phyloP scores from a whole-genome alignment of 2,888 invertebrate species.

The Rugalucina vietnamica region DNA sequence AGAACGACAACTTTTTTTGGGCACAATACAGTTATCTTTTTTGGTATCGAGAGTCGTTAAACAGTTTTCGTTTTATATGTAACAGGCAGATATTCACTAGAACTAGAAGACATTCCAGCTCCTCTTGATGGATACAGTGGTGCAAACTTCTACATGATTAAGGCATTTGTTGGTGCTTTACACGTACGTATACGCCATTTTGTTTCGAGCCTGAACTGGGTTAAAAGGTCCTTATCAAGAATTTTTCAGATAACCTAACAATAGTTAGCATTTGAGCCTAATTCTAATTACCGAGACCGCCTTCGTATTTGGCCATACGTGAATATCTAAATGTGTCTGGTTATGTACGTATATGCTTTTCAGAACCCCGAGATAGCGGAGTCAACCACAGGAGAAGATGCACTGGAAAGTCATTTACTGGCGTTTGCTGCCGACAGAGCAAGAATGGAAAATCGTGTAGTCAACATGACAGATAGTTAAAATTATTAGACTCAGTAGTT shows the following conservation, averaged over 20 bases:
- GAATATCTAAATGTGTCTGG: neutral
- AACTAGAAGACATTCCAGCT: neutral
- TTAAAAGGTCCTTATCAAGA: neutral
- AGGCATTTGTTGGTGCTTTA: neutral
- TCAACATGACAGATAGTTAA: neutral
- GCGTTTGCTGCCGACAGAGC: neutral
- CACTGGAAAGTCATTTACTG: neutral
- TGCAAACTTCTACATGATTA: neutral
- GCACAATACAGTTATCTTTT: too few species aligned
- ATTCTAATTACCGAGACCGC: too few species aligned
- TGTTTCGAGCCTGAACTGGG: neutral
- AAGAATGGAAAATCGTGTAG: neutral
- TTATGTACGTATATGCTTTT: neutral
- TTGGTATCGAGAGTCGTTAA: too few species aligned
- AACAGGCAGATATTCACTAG: neutral
- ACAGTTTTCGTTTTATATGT: neutral
- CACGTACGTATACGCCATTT: neutral
- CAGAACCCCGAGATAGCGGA: neutral
- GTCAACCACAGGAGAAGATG: neutral
- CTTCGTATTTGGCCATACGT: neutral
- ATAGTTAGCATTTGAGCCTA: too few species aligned
- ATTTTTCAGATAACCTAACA: too few species aligned
- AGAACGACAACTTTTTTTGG: too few species aligned
- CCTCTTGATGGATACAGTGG: neutral
- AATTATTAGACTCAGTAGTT: too few species aligned